Base-by-base conservation (phyloP, 1,140 invertebrate species). In the Musca domestica region DNA sequence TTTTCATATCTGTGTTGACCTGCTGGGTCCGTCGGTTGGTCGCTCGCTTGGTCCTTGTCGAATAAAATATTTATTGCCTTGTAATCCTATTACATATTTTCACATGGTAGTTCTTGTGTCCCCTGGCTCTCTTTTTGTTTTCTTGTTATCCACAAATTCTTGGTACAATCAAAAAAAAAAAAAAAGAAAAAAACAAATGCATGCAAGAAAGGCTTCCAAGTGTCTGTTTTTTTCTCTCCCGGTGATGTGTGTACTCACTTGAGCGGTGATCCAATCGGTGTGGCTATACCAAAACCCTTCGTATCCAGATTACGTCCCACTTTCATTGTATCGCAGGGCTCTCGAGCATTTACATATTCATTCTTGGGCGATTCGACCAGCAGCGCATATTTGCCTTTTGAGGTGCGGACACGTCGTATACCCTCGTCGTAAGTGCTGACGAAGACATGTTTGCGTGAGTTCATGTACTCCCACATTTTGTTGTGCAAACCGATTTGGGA, bases 381-480 rank as follows among this genome's bases (percentile, higher is more conserved):
- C 72, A 97, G 89, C n/a, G 96, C 96, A 82, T 96, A 98, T 83
- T 97, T 95, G 71, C 91, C 91, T 85, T 94, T 94, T 67, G 91
- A 93, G 66, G 86, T 88, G 63, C 93, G 83, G 30, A 96, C 94
- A 68, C 91, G 84, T 67, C 87, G 83, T 69, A 96, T 94, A 7
- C 94, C 94, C 78, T 95, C 92, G 67, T 92, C 91, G 77, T 96
- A 95, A 2, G 88, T 88, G 68, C 85, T 83, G 0, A 94, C 91
- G 74, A 95, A 95, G 25, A 94, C 91, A 75, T 94, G 87, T 72
- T 91, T 91, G 71, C 90, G 84, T 12, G 90, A 88, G 72, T 91
- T 92, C 95, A 98, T 98, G 74, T 93, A 96, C 74, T 95, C 91
- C 94, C 94, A 98, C 96, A 98, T 98, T 81, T 92, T 90, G 76